A percentile compares a stretch with the other conserved stretches of the same genome.
phyloP scores from a whole-genome alignment of 1,140 invertebrate species.

The Apis laboriosa region DNA sequence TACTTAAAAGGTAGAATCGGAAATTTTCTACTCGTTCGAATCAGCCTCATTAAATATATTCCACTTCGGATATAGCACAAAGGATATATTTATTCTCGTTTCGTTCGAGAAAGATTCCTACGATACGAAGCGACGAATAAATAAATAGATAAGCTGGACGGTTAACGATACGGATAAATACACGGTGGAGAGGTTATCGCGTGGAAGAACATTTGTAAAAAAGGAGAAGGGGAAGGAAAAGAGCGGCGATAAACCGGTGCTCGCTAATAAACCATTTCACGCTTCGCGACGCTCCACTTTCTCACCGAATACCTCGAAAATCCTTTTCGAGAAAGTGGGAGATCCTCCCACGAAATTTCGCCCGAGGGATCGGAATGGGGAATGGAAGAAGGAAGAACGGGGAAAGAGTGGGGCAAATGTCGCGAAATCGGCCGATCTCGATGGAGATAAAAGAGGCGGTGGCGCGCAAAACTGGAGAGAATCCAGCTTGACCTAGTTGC shows the following conservation, averaged over 20 bases:
- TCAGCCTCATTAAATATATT: no score
- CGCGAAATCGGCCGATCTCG: slow-evolving; percentile 43
- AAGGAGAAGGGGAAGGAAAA: no score
- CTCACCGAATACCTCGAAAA: neutral
- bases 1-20: no score
- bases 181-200: no score
- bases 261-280: neutral
- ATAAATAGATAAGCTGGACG: no score
- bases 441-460: slow-evolving; percentile 43
- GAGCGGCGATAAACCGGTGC: neutral
- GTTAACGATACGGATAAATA: no score
- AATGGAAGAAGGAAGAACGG: neutral
- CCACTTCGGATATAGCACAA: no score
- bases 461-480: slow-evolving; percentile 33
- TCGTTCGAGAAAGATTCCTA: no score
- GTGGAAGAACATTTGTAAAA: no score
- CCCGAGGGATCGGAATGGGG: neutral
- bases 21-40: no score
- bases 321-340: neutral
- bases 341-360: neutral
- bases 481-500: slow-evolving; percentile 64
- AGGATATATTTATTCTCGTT: no score
- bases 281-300: neutral
- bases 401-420: neutral
- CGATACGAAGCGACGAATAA: no score